A percentile compares a stretch with the other conserved stretches of the same genome.
Evolutionary conservation across 2,113 vertebrate genomes (phyloP).

Genomic region (Lophura nycthemera): DNA sequence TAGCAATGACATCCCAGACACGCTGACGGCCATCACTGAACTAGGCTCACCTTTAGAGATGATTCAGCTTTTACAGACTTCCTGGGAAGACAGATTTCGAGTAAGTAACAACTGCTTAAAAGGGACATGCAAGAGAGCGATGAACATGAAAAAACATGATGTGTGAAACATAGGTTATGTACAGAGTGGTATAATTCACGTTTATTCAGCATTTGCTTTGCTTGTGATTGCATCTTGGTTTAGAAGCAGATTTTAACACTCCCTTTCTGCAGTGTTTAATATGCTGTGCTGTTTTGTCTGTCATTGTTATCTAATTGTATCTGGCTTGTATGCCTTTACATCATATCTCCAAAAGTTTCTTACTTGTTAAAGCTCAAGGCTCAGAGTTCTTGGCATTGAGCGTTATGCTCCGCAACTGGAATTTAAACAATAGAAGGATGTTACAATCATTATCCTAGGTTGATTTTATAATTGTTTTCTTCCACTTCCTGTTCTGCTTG

Average conservation of each 20-base stretch:
- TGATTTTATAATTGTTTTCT: constrained; percentile 45
- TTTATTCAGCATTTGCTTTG: neutral
- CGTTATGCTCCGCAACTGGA: neutral
- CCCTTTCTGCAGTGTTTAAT: neutral
- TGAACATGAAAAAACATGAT: neutral
- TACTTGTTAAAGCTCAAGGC: constrained; percentile 3
- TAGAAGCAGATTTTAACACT: neutral
- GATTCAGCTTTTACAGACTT: constrained; percentile 91
- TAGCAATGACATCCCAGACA: constrained; percentile 87
- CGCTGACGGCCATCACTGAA: constrained; percentile 91
- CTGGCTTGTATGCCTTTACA: neutral
- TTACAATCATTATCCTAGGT: constrained; percentile 36
- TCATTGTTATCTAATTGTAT: neutral
- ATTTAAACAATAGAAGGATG: constrained; percentile 54
- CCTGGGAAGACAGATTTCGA: constrained; percentile 91
- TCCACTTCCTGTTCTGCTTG: neutral
- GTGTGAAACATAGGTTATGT: neutral
- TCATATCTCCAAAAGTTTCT: neutral
- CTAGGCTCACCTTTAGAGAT: constrained; percentile 90
- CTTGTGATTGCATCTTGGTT: neutral
- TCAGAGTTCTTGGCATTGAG: neutral
- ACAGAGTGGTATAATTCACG: neutral
- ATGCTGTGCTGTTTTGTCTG: neutral
- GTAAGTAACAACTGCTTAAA: constrained; percentile 76
- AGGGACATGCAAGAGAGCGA: neutral